These are phyloP conservation scores for Nerophis lumbriciformis DNA, from an alignment of 2,113 vertebrate species.

Conservation along the genomic window DNA sequence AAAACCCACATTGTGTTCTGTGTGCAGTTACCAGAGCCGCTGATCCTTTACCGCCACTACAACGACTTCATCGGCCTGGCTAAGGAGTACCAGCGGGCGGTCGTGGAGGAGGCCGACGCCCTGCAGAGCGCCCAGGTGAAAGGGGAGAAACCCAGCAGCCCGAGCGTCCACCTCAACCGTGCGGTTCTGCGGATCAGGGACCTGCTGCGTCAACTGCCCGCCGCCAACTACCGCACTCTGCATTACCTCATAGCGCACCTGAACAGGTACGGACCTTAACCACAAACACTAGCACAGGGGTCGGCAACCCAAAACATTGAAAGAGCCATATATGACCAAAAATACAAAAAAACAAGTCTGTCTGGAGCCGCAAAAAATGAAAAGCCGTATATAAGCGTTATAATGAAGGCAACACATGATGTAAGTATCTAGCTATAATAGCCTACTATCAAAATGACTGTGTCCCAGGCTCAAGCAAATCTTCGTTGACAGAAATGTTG, in stretches of 20 bases:
- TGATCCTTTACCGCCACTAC: conserved; percentile 91
- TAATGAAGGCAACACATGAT: too few relatives aligned
- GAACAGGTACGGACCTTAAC: conserved; percentile 71
- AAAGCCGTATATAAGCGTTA: too few relatives aligned
- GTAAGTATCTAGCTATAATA: too few relatives aligned
- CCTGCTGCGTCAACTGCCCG: conserved; percentile 83
- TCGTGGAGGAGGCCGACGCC: conserved; percentile 75
- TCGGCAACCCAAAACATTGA: too few relatives aligned
- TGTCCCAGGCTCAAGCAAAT: too few relatives aligned
- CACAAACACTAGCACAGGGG: too few relatives aligned
- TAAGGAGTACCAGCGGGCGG: conserved; percentile 81
- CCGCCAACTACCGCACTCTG: conserved; percentile 84
- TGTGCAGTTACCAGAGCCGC: conserved; percentile 87
- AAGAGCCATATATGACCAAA: too few relatives aligned
- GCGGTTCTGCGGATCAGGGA: conserved; percentile 87
- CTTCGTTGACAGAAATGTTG: too few relatives aligned
- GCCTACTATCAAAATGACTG: too few relatives aligned
- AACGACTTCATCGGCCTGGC: conserved; percentile 91
- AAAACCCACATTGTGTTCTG: background rate
- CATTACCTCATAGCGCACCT: conserved; percentile 87
- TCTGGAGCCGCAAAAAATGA: too few relatives aligned
- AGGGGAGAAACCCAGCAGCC: conserved; percentile 39
- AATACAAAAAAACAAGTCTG: too few relatives aligned
- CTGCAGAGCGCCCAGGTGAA: conserved; percentile 34
- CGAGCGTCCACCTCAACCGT: conserved; percentile 77